Evolutionary conservation across 2,888 invertebrate genomes (phyloP).

Genomic region (Cantharis lateralis): DNA sequence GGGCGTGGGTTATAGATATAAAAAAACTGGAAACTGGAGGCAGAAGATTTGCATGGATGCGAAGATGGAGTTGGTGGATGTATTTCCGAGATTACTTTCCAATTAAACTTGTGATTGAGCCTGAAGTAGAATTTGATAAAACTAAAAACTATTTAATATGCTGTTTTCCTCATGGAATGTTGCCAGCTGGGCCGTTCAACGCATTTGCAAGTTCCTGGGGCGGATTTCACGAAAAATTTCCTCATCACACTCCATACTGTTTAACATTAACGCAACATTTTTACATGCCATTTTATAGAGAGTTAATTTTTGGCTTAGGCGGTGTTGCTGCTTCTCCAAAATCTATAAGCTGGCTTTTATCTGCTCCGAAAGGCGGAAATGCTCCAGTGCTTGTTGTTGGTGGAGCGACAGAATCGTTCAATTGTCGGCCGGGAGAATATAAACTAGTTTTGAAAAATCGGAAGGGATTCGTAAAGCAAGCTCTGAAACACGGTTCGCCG

Average conservation of each 20-base stretch:
- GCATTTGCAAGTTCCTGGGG: conserved; percentile 76
- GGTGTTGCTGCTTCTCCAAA: conserved; percentile 64
- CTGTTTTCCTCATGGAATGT: conserved; percentile 78
- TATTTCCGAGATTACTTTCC: conserved; percentile 87
- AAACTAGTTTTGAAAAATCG: conserved; percentile 73
- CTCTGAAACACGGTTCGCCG: conserved; percentile 64
- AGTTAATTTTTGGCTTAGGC: conserved; percentile 65
- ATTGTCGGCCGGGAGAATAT: conserved; percentile 78
- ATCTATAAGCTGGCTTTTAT: conserved; percentile 69
- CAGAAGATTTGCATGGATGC: conserved; percentile 56
- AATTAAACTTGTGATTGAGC: conserved; percentile 78
- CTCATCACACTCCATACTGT: conserved; percentile 56
- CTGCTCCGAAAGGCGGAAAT: conserved; percentile 59
- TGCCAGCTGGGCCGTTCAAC: conserved; percentile 78
- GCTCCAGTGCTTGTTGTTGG: conserved; percentile 81
- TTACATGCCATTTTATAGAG: conserved; percentile 72
- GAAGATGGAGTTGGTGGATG: conserved; percentile 72
- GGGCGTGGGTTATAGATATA: conserved; percentile 66
- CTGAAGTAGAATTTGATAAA: conserved; percentile 81
- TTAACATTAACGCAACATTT: conserved; percentile 72
- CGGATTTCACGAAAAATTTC: conserved; percentile 57
- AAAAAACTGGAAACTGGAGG: conserved; percentile 63
- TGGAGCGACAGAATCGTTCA: conserved; percentile 86
- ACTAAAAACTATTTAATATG: conserved; percentile 83
- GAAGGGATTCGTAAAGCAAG: conserved; percentile 61